Evolutionary conservation across 2,888 invertebrate species (phyloP).

Genomic region (Leucophora obtusa): DNA sequence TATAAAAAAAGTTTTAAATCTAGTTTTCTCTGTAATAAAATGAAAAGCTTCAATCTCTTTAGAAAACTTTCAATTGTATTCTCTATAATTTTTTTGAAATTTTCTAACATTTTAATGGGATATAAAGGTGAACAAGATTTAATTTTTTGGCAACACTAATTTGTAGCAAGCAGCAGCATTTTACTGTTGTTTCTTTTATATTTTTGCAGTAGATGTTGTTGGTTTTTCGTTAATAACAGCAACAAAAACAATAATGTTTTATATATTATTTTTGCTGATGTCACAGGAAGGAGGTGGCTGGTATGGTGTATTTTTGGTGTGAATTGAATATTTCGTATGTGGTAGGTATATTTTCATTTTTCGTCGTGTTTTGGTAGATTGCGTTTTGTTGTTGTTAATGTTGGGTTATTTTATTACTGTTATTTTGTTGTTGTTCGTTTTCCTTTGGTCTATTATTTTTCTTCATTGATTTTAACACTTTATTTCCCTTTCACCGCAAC

Average conservation of each 20-base stretch:
- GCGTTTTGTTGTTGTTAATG: slow-evolving; percentile 7
- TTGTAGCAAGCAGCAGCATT: slow-evolving; percentile 16
- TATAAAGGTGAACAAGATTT: too few species aligned
- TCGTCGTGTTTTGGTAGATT: slow-evolving; percentile 23
- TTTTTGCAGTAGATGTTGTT: slow-evolving; percentile 26
- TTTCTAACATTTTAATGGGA: too few species aligned
- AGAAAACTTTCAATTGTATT: too few species aligned
- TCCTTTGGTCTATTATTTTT: slow-evolving; percentile 3
- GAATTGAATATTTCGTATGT: slow-evolving; percentile 49
- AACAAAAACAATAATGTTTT: slow-evolving; percentile 14
- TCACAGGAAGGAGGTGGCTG: slow-evolving; percentile 47
- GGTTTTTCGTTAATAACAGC: slow-evolving; percentile 34
- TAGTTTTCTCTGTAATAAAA: too few species aligned
- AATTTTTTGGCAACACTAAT: neutral
- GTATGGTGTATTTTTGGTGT: neutral
- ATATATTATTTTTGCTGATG: slow-evolving; percentile 51
- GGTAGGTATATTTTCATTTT: slow-evolving; percentile 8
- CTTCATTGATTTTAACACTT: slow-evolving; percentile 36
- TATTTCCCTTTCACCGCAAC: neutral
- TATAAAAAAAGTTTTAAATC: too few species aligned
- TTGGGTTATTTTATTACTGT: slow-evolving; percentile 7
- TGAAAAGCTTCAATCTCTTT: too few species aligned
- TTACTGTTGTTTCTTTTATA: slow-evolving; percentile 49
- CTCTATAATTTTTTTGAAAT: too few species aligned
- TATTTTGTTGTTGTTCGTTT: slow-evolving; percentile 21